Evolutionary conservation across 2,113 vertebrate species (phyloP).

Genomic region (Nymphicus hollandicus): DNA sequence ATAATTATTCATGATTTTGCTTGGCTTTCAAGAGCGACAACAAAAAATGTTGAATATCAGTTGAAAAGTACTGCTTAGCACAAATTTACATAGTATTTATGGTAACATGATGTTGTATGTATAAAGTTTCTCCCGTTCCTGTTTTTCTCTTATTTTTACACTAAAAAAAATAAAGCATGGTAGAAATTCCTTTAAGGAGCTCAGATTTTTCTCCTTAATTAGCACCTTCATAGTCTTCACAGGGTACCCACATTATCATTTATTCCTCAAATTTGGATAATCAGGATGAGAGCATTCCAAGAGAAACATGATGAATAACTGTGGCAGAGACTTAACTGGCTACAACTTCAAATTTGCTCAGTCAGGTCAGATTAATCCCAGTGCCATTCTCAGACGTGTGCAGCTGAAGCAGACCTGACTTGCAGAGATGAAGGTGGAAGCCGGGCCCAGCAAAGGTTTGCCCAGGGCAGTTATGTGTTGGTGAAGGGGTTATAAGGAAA

Average conservation of each 20-base stretch:
- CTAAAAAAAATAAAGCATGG: neutral
- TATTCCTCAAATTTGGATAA: neutral
- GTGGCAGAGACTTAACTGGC: neutral
- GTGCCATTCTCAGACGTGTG: neutral
- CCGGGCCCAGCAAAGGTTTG: neutral
- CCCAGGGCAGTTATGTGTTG: neutral
- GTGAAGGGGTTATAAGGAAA: neutral
- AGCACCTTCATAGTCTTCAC: neutral
- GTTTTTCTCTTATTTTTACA: neutral
- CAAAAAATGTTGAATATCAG: neutral
- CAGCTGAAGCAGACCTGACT: neutral
- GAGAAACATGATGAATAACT: fast-evolving
- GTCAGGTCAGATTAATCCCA: neutral
- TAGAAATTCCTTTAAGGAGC: neutral
- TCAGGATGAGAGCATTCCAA: neutral
- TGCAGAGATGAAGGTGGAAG: neutral
- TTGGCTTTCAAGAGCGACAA: neutral
- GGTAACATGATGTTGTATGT: fast-evolving
- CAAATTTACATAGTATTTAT: neutral
- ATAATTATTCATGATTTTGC: neutral
- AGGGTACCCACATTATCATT: fast-evolving
- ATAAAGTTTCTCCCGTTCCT: neutral
- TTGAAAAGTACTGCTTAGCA: neutral
- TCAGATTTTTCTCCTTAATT: neutral
- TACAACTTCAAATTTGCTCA: neutral